Evolutionary conservation across 2,888 invertebrate species (phyloP).

Genomic region (Galerucella nymphaeae): DNA sequence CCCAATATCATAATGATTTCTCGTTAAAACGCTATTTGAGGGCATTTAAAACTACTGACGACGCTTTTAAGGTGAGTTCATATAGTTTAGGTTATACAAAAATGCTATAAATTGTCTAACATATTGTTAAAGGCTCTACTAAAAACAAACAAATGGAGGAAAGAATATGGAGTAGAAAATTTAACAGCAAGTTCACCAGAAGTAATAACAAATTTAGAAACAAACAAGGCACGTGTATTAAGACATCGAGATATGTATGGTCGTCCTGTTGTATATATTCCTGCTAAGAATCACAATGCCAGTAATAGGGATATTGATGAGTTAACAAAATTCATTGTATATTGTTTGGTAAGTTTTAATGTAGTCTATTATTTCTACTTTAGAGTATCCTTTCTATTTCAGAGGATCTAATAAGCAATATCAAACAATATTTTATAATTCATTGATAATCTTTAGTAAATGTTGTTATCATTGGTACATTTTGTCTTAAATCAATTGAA

Average conservation of each 20-base stretch:
- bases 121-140: constrained; percentile 71
- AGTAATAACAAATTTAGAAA: constrained; percentile 70
- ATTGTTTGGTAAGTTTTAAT: constrained; percentile 71
- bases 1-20: constrained; percentile 80
- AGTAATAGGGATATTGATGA: constrained; percentile 81
- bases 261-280: constrained; percentile 82
- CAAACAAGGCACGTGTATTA: constrained; percentile 75
- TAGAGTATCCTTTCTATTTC: too few relatives aligned
- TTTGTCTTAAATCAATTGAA: too few relatives aligned
- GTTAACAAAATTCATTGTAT: constrained; percentile 82
- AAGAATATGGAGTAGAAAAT: constrained; percentile 75
- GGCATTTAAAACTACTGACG: constrained; percentile 80
- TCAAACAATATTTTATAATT: too few relatives aligned
- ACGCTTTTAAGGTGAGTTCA: constrained; percentile 75
- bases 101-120: not conserved
- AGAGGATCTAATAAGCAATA: too few relatives aligned
- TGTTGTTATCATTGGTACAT: too few relatives aligned
- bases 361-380: not conserved
- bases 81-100: not conserved
- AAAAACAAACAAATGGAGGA: constrained; percentile 84
- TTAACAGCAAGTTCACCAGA: constrained; percentile 68
- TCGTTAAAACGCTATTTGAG: constrained; percentile 77
- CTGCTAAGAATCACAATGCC: constrained; percentile 79
- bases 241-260: constrained; percentile 78
- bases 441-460: too few relatives aligned